Conservation (phyloP, 2,888 invertebrate genomes). For the Erebia epiphron region DNA sequence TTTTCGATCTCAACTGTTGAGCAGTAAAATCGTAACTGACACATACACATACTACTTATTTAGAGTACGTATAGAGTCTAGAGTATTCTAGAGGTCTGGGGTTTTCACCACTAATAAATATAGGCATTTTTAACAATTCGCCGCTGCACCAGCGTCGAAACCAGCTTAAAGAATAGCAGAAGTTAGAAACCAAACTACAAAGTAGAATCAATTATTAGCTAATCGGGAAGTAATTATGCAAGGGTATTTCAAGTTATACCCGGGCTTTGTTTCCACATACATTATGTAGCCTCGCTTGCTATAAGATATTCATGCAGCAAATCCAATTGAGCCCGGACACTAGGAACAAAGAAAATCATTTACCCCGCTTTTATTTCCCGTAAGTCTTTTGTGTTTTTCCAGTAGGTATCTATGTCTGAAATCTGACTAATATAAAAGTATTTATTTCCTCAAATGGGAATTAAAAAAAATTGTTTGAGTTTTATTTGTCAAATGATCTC, state of each 20-base stretch:
- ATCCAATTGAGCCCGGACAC: conserved; percentile 52
- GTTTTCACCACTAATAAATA: too few relatives aligned
- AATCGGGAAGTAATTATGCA: conserved; percentile 33
- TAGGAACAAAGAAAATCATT: conserved; percentile 47
- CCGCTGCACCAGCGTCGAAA: not conserved
- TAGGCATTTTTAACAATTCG: not conserved
- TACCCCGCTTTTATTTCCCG: conserved; percentile 22
- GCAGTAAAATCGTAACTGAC: too few relatives aligned
- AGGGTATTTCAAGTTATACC: conserved; percentile 43
- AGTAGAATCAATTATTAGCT: conserved; percentile 27
- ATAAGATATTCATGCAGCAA: conserved; percentile 60
- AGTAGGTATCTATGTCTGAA: not conserved
- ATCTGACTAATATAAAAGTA: not conserved
- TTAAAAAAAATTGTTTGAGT: not conserved
- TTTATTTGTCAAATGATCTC: too few relatives aligned
- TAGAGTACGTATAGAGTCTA: too few relatives aligned
- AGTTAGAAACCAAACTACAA: conserved; percentile 2
- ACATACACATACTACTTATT: too few relatives aligned
- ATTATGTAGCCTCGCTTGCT: conserved; percentile 48
- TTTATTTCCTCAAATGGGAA: conserved; percentile 7
- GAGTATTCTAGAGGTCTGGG: too few relatives aligned
- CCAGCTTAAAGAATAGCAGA: not conserved
- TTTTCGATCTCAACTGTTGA: too few relatives aligned
- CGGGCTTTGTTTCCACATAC: conserved; percentile 46
- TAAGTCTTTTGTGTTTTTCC: conserved; percentile 12